Evolutionary conservation across 1,140 invertebrate genomes (phyloP).

Genomic region (Apis cerana): DNA sequence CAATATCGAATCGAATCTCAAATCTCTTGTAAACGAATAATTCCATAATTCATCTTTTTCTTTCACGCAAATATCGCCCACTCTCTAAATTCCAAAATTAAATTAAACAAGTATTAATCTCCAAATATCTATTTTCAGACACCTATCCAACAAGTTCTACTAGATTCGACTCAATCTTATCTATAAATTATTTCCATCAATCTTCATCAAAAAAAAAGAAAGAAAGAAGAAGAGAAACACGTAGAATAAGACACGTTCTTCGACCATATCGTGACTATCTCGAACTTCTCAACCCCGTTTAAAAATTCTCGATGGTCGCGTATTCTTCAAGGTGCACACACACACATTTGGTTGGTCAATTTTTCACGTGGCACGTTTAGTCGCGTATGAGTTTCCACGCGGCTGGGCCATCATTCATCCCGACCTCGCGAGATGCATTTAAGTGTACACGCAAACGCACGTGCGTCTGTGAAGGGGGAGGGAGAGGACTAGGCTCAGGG

Average conservation of each 20-base stretch:
- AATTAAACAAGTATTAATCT: no score
- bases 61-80: no score
- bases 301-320: not conserved
- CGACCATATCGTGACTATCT: not conserved
- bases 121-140: no score
- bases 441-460: constrained; percentile 52
- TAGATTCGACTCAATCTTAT: no score
- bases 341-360: not conserved
- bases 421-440: constrained; percentile 38
- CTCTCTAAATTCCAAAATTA: no score
- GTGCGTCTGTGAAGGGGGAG: constrained; percentile 36
- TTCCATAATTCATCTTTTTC: no score
- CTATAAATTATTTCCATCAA: no score
- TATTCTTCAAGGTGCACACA: not conserved
- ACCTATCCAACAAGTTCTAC: no score
- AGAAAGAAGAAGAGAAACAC: not conserved
- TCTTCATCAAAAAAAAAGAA: not conserved
- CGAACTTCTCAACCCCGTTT: not conserved
- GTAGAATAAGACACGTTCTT: not conserved
- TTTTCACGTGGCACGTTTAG: constrained; percentile 45
- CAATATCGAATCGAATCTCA: no score
- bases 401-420: constrained; percentile 23
- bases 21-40: no score
- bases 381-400: constrained; percentile 57
- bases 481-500: not conserved